Evolutionary conservation across 2,113 vertebrate genomes (phyloP).

Genomic region (Cranoglanis bouderius): DNA sequence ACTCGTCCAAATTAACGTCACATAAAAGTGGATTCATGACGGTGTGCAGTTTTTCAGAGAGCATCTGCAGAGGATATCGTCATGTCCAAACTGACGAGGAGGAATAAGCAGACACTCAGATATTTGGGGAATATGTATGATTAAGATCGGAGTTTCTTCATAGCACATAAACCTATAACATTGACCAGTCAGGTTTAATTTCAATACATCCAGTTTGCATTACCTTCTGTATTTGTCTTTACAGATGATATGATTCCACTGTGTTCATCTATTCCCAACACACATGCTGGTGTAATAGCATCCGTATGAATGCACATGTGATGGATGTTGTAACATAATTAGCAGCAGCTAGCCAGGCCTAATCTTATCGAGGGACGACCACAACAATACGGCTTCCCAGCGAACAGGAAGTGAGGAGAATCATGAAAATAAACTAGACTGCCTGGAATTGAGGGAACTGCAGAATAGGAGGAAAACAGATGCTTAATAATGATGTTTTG

Average conservation of each 20-base stretch:
- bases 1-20: neutral
- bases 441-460: neutral
- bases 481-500: neutral
- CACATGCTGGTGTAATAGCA: slow-evolving; percentile 62
- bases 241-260: neutral
- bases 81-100: neutral
- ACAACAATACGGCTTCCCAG: slow-evolving; percentile 50
- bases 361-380: slow-evolving; percentile 61
- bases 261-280: neutral
- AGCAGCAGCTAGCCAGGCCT: slow-evolving; percentile 60
- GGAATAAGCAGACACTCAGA: neutral
- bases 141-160: no score
- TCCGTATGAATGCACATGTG: slow-evolving; percentile 60
- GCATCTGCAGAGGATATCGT: neutral
- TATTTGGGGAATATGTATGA: neutral
- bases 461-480: slow-evolving; percentile 17
- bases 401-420: slow-evolving; percentile 27
- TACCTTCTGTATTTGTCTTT: neutral
- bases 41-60: neutral
- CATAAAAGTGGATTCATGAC: neutral
- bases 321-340: slow-evolving; percentile 65
- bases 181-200: neutral
- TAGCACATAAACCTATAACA: neutral
- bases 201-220: neutral
- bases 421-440: slow-evolving; percentile 12